Evolutionary conservation across 2,888 invertebrate genomes (phyloP).

Genomic region (Sturmia bella): DNA sequence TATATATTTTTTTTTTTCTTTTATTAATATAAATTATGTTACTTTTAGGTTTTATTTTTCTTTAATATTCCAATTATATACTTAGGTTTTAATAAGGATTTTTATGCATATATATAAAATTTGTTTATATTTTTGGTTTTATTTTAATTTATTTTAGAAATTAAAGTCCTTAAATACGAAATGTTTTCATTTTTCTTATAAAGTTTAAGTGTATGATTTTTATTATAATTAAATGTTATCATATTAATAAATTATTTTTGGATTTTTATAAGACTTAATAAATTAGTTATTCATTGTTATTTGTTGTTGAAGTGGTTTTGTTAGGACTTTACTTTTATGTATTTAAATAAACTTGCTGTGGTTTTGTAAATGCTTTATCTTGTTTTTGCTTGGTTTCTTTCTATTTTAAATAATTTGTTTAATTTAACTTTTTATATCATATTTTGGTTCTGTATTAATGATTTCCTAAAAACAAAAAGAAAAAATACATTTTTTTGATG

Average conservation of each 20-base stretch:
- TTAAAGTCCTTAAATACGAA: constrained; percentile 82
- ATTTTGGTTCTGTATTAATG: constrained; percentile 65
- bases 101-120: constrained; percentile 69
- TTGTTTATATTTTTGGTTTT: constrained; percentile 63
- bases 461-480: constrained; percentile 36
- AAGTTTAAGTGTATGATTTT: constrained; percentile 75
- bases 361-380: constrained; percentile 77
- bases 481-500: background rate
- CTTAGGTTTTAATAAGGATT: constrained; percentile 68
- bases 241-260: constrained; percentile 72
- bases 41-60: constrained; percentile 72
- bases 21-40: constrained; percentile 76
- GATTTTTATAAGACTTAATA: constrained; percentile 70
- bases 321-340: constrained; percentile 69
- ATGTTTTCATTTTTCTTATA: constrained; percentile 79
- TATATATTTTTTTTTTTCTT: constrained; percentile 68
- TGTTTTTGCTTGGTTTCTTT: constrained; percentile 60
- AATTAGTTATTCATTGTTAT: constrained; percentile 69
- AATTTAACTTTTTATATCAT: constrained; percentile 39
- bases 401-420: constrained; percentile 49
- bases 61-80: constrained; percentile 48
- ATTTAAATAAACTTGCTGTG: constrained; percentile 72
- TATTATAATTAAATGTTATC: constrained; percentile 72
- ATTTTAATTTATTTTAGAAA: constrained; percentile 78
- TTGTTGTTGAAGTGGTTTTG: constrained; percentile 68